phyloP scores from a whole-genome alignment of 2,797 vertebrate genomes.

The Hypotaenidia philippensis region DNA sequence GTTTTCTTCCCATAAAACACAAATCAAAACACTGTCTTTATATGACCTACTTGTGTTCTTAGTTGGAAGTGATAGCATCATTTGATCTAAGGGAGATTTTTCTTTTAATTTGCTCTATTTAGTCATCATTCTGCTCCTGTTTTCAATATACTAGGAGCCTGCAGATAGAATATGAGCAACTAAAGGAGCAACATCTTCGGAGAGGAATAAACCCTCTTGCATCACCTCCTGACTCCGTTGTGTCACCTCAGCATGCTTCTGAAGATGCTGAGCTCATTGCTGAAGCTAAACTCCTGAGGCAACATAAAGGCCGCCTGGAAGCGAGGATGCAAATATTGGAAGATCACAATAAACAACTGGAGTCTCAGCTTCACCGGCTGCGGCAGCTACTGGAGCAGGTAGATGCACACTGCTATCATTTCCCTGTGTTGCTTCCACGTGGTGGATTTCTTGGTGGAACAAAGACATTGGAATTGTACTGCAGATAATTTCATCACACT shows the following conservation, averaged over 20 bases:
- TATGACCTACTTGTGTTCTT: not conserved
- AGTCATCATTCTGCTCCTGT: not conserved
- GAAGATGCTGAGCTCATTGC: constrained; percentile 95
- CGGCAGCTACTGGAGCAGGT: constrained; percentile 97
- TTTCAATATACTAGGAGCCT: constrained; percentile 82
- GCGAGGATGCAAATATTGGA: constrained; percentile 97
- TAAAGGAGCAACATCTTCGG: constrained; percentile 91
- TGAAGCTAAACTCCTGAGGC: constrained; percentile 94
- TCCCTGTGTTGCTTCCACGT: not conserved
- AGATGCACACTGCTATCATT: not conserved
- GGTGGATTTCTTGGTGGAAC: not conserved
- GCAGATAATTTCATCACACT: not conserved
- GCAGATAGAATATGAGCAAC: constrained; percentile 92
- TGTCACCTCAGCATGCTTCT: constrained; percentile 77
- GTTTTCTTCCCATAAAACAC: not conserved
- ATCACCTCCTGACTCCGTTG: constrained; percentile 82
- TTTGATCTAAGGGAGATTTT: not conserved
- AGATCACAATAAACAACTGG: constrained; percentile 97
- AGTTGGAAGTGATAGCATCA: not conserved
- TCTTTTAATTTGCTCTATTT: not conserved
- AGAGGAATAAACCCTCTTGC: constrained; percentile 78
- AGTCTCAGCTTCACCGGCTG: constrained; percentile 95
- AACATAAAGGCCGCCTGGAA: constrained; percentile 96
- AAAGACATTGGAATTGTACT: not conserved
- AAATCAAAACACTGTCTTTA: not conserved